phyloP scores from a whole-genome alignment of 2,113 vertebrate species.

The Elephantulus edwardii region DNA sequence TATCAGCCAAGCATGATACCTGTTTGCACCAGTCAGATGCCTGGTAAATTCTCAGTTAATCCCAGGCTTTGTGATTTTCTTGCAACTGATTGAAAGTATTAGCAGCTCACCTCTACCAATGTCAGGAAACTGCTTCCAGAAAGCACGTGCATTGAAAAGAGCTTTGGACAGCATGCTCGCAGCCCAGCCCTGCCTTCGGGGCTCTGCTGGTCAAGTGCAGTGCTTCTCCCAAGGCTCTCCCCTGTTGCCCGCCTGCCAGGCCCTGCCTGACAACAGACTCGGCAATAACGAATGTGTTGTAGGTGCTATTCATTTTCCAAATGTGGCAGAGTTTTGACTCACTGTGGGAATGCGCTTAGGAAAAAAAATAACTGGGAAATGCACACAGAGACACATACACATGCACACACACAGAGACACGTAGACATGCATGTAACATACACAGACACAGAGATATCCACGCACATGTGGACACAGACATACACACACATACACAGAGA shows the following conservation, averaged over 20 bases:
- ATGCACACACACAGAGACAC: not conserved
- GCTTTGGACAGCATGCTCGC: rapidly evolving
- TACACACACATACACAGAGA: not conserved
- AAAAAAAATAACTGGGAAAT: slow-evolving; percentile 52
- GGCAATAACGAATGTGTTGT: not conserved
- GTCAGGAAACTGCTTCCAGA: not conserved
- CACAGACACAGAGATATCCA: too few species aligned
- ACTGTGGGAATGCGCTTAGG: slow-evolving; percentile 7
- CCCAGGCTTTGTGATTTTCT: not conserved
- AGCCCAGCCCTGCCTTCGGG: not conserved
- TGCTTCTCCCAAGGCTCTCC: not conserved
- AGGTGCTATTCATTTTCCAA: slow-evolving; percentile 50
- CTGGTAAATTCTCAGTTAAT: not conserved
- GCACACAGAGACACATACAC: rapidly evolving
- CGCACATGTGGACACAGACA: too few species aligned
- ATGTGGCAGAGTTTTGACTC: slow-evolving; percentile 26
- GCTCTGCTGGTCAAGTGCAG: not conserved
- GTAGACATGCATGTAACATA: not conserved
- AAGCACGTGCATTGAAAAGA: not conserved
- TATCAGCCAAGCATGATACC: not conserved
- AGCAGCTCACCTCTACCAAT: not conserved
- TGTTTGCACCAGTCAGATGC: not conserved
- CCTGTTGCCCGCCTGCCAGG: not conserved
- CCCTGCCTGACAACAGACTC: not conserved
- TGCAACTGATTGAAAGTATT: not conserved